Evolutionary conservation across 2,797 vertebrate genomes (phyloP).

Genomic region (Thunnus albacares): DNA sequence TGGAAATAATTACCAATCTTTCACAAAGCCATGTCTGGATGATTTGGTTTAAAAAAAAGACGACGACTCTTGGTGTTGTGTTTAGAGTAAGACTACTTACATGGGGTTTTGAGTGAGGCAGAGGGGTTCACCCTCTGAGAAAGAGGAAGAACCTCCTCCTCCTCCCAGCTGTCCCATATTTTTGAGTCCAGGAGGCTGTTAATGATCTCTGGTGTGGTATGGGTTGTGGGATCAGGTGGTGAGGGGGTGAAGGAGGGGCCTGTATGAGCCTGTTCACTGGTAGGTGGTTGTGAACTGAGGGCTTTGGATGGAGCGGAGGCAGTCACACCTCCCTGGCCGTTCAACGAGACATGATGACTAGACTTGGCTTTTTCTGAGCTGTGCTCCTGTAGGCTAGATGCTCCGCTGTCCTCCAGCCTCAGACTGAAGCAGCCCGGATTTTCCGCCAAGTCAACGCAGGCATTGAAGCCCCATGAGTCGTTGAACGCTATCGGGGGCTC

Average conservation of each 20-base stretch:
- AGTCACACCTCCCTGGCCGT: fast-evolving
- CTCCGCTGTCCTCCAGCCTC: constrained; percentile 79
- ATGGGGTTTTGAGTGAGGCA: constrained; percentile 83
- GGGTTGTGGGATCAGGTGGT: constrained; percentile 32
- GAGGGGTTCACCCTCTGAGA: constrained; percentile 75
- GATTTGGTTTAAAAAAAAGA: neutral
- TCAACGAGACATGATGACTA: neutral
- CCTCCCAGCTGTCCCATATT: constrained; percentile 88
- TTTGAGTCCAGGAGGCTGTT: constrained; percentile 85
- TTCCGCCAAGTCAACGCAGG: constrained; percentile 32
- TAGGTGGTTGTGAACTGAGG: neutral
- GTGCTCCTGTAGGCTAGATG: constrained; percentile 31
- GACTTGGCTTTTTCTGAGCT: neutral
- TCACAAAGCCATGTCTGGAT: no score
- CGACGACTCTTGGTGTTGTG: neutral
- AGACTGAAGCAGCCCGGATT: constrained; percentile 77
- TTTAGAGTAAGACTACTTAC: constrained; percentile 70
- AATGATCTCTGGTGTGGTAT: constrained; percentile 40
- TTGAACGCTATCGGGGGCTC: constrained; percentile 86
- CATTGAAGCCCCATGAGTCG: constrained; percentile 84
- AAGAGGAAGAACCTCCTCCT: constrained; percentile 80
- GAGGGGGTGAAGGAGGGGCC: neutral
- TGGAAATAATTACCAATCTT: neutral
- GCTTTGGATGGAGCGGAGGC: constrained; percentile 1
- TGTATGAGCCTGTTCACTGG: neutral